phyloP scores from a whole-genome alignment of 2,797 vertebrate genomes.

The Phylloscopus collybita region DNA sequence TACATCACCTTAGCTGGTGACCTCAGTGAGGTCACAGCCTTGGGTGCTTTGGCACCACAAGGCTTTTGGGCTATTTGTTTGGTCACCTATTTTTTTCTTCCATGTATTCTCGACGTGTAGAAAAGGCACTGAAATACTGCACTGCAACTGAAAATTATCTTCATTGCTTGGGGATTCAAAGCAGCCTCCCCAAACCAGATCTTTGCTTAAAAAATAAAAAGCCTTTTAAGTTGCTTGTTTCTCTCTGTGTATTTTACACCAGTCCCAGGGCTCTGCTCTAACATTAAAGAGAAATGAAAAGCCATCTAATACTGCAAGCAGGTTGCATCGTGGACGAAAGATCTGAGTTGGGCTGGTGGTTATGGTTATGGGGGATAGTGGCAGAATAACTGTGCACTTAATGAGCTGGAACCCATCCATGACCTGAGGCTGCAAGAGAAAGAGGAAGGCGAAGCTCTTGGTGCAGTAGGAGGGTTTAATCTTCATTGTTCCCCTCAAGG shows the following conservation, averaged over 20 bases:
- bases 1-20: background rate
- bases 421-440: constrained; percentile 42
- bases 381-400: constrained; percentile 53
- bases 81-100: background rate
- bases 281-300: constrained; percentile 65
- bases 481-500: constrained; percentile 29
- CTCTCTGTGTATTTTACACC: constrained; percentile 38
- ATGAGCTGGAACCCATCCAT: constrained; percentile 51
- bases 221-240: constrained; percentile 63
- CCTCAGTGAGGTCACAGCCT: background rate
- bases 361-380: constrained; percentile 31
- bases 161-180: constrained; percentile 43
- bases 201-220: constrained; percentile 65
- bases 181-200: constrained; percentile 22
- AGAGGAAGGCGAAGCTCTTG: constrained; percentile 29
- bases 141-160: background rate
- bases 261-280: constrained; percentile 40
- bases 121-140: background rate
- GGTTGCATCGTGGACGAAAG: constrained; percentile 55
- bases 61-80: background rate
- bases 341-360: constrained; percentile 34
- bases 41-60: background rate
- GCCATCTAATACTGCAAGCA: constrained; percentile 39
- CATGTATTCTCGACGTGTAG: background rate
- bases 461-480: constrained; percentile 43